A percentile compares a stretch with the other conserved stretches of the same genome.
Conservation (phyloP, 2,888 invertebrate genomes). For the Biston betularia region DNA sequence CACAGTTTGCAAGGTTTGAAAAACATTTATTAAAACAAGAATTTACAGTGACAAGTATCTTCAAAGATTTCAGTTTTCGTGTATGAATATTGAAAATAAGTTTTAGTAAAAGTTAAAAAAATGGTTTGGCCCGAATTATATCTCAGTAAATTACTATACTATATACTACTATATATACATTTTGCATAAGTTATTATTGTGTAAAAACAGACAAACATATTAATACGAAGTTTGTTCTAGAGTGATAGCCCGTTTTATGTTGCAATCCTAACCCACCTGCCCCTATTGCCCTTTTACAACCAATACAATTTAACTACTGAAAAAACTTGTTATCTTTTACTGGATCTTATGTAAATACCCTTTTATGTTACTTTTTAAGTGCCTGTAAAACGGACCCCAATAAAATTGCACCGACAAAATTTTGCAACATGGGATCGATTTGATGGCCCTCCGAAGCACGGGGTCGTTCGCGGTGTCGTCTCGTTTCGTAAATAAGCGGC, state of each 20-base stretch:
- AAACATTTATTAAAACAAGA: too few species aligned
- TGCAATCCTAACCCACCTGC: conserved; percentile 9
- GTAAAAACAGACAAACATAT: neutral
- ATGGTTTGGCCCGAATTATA: too few species aligned
- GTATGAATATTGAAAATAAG: too few species aligned
- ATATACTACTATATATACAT: too few species aligned
- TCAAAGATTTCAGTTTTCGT: too few species aligned
- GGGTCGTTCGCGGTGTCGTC: conserved; percentile 15
- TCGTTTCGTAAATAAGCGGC: conserved; percentile 25
- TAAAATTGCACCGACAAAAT: conserved; percentile 27
- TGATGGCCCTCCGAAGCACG: conserved; percentile 4
- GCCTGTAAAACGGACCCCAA: conserved; percentile 32
- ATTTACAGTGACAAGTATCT: too few species aligned
- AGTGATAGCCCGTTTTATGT: neutral
- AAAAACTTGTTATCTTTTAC: conserved; percentile 36
- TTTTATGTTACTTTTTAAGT: conserved; percentile 23
- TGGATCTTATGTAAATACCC: conserved; percentile 20
- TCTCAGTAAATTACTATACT: too few species aligned
- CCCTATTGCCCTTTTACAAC: conserved; percentile 16
- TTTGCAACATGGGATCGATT: conserved; percentile 20
- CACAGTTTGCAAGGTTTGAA: too few species aligned
- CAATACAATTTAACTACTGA: conserved; percentile 31
- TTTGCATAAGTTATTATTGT: neutral
- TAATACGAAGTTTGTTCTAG: neutral
- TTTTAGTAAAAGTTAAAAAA: too few species aligned